phyloP scores from a whole-genome alignment of 2,113 vertebrate species.

The Steatornis caripensis region DNA sequence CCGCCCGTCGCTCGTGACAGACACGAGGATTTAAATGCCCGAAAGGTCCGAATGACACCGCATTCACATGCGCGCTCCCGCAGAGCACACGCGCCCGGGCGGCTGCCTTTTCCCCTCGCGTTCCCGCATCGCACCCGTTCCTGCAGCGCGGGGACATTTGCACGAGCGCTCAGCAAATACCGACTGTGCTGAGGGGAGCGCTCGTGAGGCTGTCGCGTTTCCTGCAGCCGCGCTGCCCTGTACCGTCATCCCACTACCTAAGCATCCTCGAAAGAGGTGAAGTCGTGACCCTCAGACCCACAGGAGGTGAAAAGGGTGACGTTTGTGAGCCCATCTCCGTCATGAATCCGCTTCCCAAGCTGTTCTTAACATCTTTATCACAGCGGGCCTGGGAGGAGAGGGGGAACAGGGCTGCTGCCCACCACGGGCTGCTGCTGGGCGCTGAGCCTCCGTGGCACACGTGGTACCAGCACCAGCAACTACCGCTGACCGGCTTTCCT shows the following conservation, averaged over 20 bases:
- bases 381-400: not conserved
- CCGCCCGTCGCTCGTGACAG: not conserved
- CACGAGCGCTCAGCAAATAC: no score
- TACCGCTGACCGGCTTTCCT: not conserved
- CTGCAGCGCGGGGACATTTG: not conserved
- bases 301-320: not conserved
- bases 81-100: no score
- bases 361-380: not conserved
- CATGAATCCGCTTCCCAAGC: not conserved
- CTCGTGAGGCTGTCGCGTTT: no score
- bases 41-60: accelerated
- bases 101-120: no score
- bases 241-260: not conserved
- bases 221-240: not conserved
- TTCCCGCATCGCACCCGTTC: no score
- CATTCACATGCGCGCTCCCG: no score
- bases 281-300: not conserved
- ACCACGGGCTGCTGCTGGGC: not conserved
- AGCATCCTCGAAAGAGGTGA: not conserved
- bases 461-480: not conserved
- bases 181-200: no score
- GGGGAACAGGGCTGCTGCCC: not conserved
- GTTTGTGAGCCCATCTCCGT: not conserved
- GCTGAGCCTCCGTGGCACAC: accelerated
- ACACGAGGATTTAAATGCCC: not conserved